phyloP scores from a whole-genome alignment of 2,888 invertebrate genomes.

The Tetheella fluctuosa region DNA sequence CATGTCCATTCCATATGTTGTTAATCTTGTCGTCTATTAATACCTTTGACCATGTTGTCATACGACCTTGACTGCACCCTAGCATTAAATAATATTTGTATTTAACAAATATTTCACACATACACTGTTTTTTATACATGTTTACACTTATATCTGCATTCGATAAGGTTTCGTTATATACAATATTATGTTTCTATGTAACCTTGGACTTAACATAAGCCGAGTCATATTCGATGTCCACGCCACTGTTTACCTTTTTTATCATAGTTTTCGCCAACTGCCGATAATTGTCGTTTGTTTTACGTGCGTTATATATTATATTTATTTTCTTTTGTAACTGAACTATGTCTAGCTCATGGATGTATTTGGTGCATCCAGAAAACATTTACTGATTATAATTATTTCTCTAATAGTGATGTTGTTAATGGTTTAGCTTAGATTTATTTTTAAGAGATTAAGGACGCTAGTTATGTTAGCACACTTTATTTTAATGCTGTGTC shows the following conservation, averaged over 20 bases:
- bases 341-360: no score
- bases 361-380: no score
- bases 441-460: no score
- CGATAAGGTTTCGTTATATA: conserved; percentile 51
- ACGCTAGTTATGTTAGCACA: no score
- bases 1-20: conserved; percentile 24
- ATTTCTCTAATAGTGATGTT: no score
- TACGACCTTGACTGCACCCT: conserved; percentile 32
- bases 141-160: conserved; percentile 36
- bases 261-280: conserved; percentile 31
- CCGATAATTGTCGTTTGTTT: conserved; percentile 7
- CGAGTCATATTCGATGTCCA: conserved; percentile 43
- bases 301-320: neutral
- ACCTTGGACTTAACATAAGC: conserved; percentile 63
- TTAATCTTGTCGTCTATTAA: conserved; percentile 25
- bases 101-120: conserved; percentile 35
- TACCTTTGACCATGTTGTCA: conserved; percentile 24
- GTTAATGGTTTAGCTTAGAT: no score
- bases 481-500: neutral
- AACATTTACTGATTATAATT: no score
- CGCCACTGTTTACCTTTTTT: conserved; percentile 68
- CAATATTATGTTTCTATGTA: conserved; percentile 43
- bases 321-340: no score
- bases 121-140: conserved; percentile 35
- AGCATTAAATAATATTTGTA: conserved; percentile 39